phyloP scores from a whole-genome alignment of 2,113 vertebrate genomes.

The Gymnocephalus cernua region DNA sequence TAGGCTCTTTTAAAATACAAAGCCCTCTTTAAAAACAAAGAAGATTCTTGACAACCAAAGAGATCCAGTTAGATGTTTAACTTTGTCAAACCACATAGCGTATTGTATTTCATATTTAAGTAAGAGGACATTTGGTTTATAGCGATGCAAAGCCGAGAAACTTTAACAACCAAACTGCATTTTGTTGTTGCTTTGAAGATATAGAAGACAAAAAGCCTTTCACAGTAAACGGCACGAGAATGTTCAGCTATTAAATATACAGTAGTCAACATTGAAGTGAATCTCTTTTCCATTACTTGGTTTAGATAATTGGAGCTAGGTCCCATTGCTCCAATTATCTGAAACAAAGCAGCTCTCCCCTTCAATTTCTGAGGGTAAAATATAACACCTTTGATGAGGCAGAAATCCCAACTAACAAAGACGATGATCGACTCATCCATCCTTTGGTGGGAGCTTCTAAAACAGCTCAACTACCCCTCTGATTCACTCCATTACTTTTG shows the following conservation, averaged over 20 bases:
- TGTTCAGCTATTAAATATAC: slow-evolving; percentile 30
- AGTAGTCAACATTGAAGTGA: slow-evolving; percentile 42
- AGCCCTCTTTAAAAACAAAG: slow-evolving; percentile 11
- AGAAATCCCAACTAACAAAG: slow-evolving; percentile 44
- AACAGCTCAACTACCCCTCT: slow-evolving; percentile 10
- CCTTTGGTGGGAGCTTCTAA: slow-evolving; percentile 32
- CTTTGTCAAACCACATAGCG: neutral
- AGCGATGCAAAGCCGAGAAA: neutral
- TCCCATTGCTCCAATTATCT: slow-evolving; percentile 65
- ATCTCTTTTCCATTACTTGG: slow-evolving; percentile 33
- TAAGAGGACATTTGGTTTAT: neutral
- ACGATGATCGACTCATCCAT: slow-evolving; percentile 43
- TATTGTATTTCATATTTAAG: neutral
- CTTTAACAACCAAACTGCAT: neutral
- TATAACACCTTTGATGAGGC: slow-evolving; percentile 64
- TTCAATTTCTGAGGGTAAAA: slow-evolving; percentile 41
- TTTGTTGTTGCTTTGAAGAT: neutral
- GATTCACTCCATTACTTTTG: slow-evolving; percentile 25
- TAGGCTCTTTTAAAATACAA: slow-evolving; percentile 6
- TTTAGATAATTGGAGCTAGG: slow-evolving; percentile 25
- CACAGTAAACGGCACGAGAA: slow-evolving; percentile 14
- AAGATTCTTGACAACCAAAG: slow-evolving; percentile 1
- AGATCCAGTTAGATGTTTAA: neutral
- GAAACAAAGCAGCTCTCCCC: slow-evolving; percentile 34
- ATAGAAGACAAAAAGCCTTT: neutral